Base-by-base conservation (phyloP, 2,888 invertebrate genomes). In the Leucophenga maculata region DNA sequence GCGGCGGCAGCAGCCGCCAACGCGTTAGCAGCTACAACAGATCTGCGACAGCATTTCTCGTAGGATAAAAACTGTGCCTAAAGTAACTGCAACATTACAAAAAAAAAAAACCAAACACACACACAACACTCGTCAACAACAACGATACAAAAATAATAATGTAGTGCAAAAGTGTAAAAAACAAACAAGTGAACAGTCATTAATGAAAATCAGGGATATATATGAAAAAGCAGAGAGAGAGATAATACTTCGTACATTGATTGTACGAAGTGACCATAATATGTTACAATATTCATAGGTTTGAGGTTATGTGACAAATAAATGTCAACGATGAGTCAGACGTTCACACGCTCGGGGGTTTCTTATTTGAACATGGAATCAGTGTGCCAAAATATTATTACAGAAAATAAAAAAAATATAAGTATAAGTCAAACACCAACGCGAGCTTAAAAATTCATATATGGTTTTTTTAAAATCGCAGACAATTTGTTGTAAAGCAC, bases 331-430 rank as follows among this genome's bases (percentile, higher is more conserved):
- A 26, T 16, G 32, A 69, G 57, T 60, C 52, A 57, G 46, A 66
- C 48, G 76, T 75, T 74, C 77, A 66, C 46, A 75, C 75, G 79
- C 83, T 80, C 80, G 82, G 82, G 57, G 78, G 75, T 77, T 78
- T 77, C 77, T 75, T 71, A 65, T 78, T 75, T 60, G 77, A 83
- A 86, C 78, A 85, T 83, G 86, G 85, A 86, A 86, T 83, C 83
- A 84, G 86, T 84, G 86, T 86, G 86, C 86, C 86, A 86, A 86
- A 86, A 86, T 86, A 86, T 83, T 77, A 70, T 82, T 72, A 52
- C 75, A 76, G 72, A 44, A 74, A 67, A 48, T 55, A 65, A 57
- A n/a, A n/a, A 39, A 60, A 68, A 59, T 59, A 18, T 69, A 46
- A 48, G 3, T 64, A 48, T 65, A 66, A 67, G 44, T 71, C 14